Evolutionary conservation across 2,113 vertebrate species (phyloP), one percentile per base, ranked within the genome.

Genomic region (Cromileptes altivelis): DNA sequence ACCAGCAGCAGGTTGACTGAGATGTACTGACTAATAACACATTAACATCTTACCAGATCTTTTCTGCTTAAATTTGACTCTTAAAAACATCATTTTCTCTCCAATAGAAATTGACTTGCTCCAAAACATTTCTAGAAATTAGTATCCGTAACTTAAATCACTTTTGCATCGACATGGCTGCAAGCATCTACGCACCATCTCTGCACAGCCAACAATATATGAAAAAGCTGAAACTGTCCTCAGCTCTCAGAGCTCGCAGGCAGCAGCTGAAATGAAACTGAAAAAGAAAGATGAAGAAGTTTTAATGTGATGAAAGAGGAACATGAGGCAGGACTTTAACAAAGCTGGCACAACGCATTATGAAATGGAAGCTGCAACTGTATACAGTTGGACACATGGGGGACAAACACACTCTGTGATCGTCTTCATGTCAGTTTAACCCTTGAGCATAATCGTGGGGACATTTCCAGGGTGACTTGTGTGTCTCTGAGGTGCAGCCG

Each of bases 391-490:
- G 72, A 72, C 52, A 69, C 47, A 23, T 13, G 70, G 25, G 52
- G 81, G 68, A 80, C 70, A 80, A 80, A 82, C 68, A 64, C 70
- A 47, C 65, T 68, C 63, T 4, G 0, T 53, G 62, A 27, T 58
- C 5, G 49, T 84, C 88, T 90, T 81, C 83, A 84, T 88, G 92
- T 90, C 88, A 80, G 1, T 47, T 57, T 53, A 10, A 55, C 75
- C 90, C 85, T 25, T 8, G 12, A 75, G 90, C 69, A 14, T 40
- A 2, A 71, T 62, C 19, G 27, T 2, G 23, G 67, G 62, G 82
- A 84, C 30, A 9, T 75, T 56, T 57, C 56, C 80, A 61, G 65
- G 50, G 33, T 33, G 71, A 78, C 82, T 78, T 50, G 0, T 72
- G 78, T 53, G 68, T 82, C 89, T 87, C 68, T 64, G 87, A 85